Evolutionary conservation across 2,113 vertebrate species (phyloP).

Genomic region (Sphyrna mokarran): DNA sequence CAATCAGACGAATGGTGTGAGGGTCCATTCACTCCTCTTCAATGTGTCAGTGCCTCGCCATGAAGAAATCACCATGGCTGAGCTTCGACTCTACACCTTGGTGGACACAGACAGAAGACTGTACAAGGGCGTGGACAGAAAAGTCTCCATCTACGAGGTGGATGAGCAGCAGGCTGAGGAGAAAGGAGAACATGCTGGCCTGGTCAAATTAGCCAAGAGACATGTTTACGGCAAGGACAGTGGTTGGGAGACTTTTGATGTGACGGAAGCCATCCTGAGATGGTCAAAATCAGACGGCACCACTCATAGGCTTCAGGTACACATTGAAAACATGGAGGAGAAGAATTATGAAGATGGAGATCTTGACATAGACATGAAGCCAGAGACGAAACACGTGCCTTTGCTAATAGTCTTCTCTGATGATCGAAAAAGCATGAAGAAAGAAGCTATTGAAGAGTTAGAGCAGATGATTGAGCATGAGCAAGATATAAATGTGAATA

Average conservation of each 20-base stretch:
- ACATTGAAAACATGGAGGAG: constrained; percentile 68
- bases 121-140: constrained; percentile 74
- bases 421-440: constrained; percentile 77
- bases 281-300: constrained; percentile 71
- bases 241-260: constrained; percentile 88
- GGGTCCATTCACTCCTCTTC: constrained; percentile 83
- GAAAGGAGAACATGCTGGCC: constrained; percentile 42
- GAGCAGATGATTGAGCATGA: constrained; percentile 89
- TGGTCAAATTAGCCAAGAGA: constrained; percentile 67
- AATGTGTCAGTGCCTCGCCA: constrained; percentile 87
- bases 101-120: constrained; percentile 75
- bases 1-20: constrained; percentile 58
- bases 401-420: constrained; percentile 90
- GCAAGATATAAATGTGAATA: constrained; percentile 59
- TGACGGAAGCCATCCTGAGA: constrained; percentile 70
- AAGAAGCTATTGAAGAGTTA: constrained; percentile 75
- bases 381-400: constrained; percentile 77
- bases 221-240: constrained; percentile 76
- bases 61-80: constrained; percentile 78
- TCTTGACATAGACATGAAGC: constrained; percentile 78
- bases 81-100: constrained; percentile 85
- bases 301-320: constrained; percentile 79
- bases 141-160: constrained; percentile 81
- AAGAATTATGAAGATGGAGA: constrained; percentile 52
- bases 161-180: constrained; percentile 41